Conservation (phyloP, 2,797 vertebrate species). For the Myioborus miniatus region DNA sequence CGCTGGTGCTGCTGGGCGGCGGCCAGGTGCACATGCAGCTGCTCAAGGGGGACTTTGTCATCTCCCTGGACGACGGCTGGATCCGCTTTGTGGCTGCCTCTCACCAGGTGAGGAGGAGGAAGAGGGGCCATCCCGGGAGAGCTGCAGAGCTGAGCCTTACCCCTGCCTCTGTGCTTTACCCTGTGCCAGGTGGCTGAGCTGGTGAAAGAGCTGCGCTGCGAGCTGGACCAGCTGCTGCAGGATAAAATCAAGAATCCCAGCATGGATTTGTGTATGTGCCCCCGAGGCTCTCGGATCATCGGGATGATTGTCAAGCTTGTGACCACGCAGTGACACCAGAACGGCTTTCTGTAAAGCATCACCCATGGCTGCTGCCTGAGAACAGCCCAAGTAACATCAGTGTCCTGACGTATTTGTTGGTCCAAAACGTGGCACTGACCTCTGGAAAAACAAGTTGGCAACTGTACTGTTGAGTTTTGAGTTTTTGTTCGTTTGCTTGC, state of each 20-base stretch:
- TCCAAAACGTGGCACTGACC: accelerated
- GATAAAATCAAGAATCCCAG: conserved; percentile 94
- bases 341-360: background rate
- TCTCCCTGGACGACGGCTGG: conserved; percentile 96
- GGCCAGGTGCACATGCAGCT: conserved; percentile 90
- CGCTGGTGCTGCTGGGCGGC: conserved; percentile 90
- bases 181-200: conserved; percentile 88
- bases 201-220: conserved; percentile 91
- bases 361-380: background rate
- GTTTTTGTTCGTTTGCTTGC: background rate
- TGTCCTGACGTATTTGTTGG: background rate
- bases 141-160: background rate
- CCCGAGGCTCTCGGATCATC: conserved; percentile 94
- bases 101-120: conserved; percentile 82
- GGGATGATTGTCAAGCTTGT: conserved; percentile 93
- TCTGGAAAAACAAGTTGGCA: background rate
- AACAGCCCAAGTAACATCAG: background rate
- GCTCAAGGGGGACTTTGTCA: conserved; percentile 85
- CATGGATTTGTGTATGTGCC: conserved; percentile 91
- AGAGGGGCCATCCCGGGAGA: too few species aligned
- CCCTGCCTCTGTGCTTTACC: background rate
- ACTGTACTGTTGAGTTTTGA: background rate
- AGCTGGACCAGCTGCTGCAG: conserved; percentile 93
- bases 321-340: conserved; percentile 83
- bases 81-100: conserved; percentile 91